Evolutionary conservation across 2,888 invertebrate genomes (phyloP), one percentile per base, ranked within the genome.

Genomic region (Hetaerina titia): DNA sequence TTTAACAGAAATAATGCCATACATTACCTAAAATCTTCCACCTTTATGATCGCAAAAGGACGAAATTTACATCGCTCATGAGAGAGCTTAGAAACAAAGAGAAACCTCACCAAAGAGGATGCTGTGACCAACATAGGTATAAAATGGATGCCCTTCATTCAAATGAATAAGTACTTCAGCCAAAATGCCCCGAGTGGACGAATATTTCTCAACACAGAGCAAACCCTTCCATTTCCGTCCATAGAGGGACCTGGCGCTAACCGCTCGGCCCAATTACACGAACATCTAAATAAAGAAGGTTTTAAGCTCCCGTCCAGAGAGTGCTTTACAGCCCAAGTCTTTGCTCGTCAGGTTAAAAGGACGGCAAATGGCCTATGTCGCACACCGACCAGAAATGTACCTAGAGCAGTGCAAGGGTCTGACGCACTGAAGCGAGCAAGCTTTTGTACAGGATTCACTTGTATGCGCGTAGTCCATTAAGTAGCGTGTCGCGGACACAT

Each of bases 131-230:
- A 0, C 25, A 31, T 13, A 25, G 13, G 31, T 15, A 45, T 45
- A 81, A 81, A 81, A 81, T 31, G 81, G 81, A 31, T 31, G 31
- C 81, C 13, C 81, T 31, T 81, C 81, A 81, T 81, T 81, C 81
- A 81, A 81, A 81, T 81, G 81, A 81, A 31, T 81, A 60, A 60
- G 60, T 60, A 15, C 69, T 81, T 15, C 2, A 81, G 25, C 25
- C 22, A 31, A 81, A 81, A 31, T 81, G 81, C 31, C 25, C 81
- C 4, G 15, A 11, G 25, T 13, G 31, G 31, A 31, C 81, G 81
- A 81, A 81, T 81, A 81, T 31, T 81, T 81, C 25, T 81, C 81
- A 69, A 13, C 11, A 69, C 4, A n/a, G n/a, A 9, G 2, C n/a
- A 69, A 81, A 81, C 11, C 31, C n/a, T n/a, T 7, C n/a, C n/a